Evolutionary conservation across 2,888 invertebrate species (phyloP), one percentile per base, ranked within the genome.

Genomic region (Ephialtes manifestator): DNA sequence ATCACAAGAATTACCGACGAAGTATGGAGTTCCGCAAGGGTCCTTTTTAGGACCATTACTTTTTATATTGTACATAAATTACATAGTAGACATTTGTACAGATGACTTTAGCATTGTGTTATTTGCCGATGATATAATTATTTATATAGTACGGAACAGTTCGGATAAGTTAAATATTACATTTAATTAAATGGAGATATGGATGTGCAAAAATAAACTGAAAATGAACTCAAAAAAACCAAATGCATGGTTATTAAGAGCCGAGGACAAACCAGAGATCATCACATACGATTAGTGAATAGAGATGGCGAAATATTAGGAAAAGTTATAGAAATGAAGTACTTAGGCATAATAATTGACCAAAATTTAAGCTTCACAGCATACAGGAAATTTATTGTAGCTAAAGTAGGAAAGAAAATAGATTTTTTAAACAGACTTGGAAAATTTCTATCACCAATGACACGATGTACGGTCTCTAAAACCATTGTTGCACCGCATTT

Each of bases 401-500:
- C n/a, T n/a, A n/a, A n/a, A n/a, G n/a, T n/a, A n/a, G n/a, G n/a
- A n/a, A n/a, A n/a, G n/a, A n/a, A n/a, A n/a, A n/a, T n/a, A n/a
- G n/a, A n/a, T n/a, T 83, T 83, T 46, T 53, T 83, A 24, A 83
- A 78, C 68, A 46, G 87, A 63, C 63, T 87, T 68, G 78, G 80
- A 8, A 43, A 81, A n/a, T 24, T 31, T 70, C 8, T 86, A 53
- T 78, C 81, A 15, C 43, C 76, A 10, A 67, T 75, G 35, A 72
- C 82, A 15, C 75, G 81, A 83, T 76, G 53, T 63, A 80, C 39
- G n/a, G 58, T 83, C 8, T 85, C 83, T 70, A 80, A 81, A 46
- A 39, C 80, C 15, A 79, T 79, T 43, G 24, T n/a, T n/a, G n/a
- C n/a, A n/a, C n/a, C n/a, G n/a, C n/a, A n/a, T n/a, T n/a, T n/a